phyloP scores from a whole-genome alignment of 2,113 vertebrate species.

The Lycaon pictus region DNA sequence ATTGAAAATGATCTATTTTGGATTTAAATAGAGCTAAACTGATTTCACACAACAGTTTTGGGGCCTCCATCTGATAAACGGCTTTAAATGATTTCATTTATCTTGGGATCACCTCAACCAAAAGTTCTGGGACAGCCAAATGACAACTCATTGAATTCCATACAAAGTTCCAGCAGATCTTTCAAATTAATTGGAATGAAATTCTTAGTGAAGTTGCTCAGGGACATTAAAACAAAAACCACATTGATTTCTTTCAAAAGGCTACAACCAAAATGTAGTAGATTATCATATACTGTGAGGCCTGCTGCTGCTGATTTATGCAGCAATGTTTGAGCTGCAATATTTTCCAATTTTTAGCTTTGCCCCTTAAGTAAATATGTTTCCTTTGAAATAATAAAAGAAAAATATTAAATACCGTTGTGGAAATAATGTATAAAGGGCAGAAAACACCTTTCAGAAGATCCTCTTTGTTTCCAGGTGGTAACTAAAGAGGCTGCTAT shows the following conservation, averaged over 20 bases:
- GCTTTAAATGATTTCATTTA: constrained; percentile 28
- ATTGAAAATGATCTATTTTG: constrained; percentile 37
- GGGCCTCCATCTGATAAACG: constrained; percentile 17
- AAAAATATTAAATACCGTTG: not conserved
- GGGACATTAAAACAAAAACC: not conserved
- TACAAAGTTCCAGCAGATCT: not conserved
- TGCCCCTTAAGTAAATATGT: constrained; percentile 4
- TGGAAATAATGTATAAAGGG: not conserved
- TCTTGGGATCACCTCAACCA: constrained; percentile 14
- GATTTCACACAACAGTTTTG: constrained; percentile 12
- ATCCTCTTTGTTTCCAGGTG: not conserved
- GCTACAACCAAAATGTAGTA: not conserved
- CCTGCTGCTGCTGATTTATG: not conserved
- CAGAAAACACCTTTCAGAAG: constrained; percentile 14
- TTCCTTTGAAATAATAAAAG: constrained; percentile 34
- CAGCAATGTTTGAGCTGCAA: not conserved
- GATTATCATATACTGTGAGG: not conserved
- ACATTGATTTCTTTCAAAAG: not conserved
- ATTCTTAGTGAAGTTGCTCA: constrained; percentile 43
- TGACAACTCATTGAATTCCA: not conserved
- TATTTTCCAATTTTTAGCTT: not conserved
- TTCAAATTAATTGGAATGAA: not conserved
- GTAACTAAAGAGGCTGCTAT: not conserved
- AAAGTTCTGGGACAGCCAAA: not conserved
- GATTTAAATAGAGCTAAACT: constrained; percentile 40